Conservation (phyloP, 2,113 vertebrate species). For the Solea solea region DNA sequence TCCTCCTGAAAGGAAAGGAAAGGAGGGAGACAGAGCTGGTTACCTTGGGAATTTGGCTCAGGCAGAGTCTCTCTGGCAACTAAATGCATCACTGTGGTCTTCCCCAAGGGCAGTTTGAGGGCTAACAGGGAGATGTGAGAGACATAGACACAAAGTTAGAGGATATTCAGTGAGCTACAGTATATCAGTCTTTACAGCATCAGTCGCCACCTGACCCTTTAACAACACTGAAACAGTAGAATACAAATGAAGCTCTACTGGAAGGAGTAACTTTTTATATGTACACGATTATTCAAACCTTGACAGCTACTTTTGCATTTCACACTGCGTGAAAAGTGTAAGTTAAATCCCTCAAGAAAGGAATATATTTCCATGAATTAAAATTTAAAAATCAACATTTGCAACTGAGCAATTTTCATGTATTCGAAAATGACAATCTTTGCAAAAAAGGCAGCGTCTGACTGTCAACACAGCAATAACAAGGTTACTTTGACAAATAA, state of each 20-base stretch:
- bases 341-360: too few species aligned
- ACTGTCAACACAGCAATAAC: too few species aligned
- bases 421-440: too few species aligned
- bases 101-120: constrained; percentile 97
- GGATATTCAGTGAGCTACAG: constrained; percentile 42
- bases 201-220: constrained; percentile 27
- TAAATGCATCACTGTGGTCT: constrained; percentile 99
- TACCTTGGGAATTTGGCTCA: constrained; percentile 99
- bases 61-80: constrained; percentile 99
- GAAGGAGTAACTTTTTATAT: too few species aligned
- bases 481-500: too few species aligned
- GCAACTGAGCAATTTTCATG: too few species aligned
- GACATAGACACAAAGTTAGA: constrained; percentile 28
- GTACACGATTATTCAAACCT: too few species aligned
- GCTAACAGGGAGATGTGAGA: constrained; percentile 78
- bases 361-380: too few species aligned
- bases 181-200: constrained; percentile 16
- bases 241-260: not conserved
- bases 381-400: too few species aligned
- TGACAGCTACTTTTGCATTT: too few species aligned
- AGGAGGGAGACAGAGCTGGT: constrained; percentile 52
- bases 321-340: too few species aligned
- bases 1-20: constrained; percentile 46
- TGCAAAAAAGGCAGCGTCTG: too few species aligned
- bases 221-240: not conserved